These are phyloP conservation scores for Antheraea pernyi DNA, from an alignment of 1,140 invertebrate genomes.

Conservation along the genomic window DNA sequence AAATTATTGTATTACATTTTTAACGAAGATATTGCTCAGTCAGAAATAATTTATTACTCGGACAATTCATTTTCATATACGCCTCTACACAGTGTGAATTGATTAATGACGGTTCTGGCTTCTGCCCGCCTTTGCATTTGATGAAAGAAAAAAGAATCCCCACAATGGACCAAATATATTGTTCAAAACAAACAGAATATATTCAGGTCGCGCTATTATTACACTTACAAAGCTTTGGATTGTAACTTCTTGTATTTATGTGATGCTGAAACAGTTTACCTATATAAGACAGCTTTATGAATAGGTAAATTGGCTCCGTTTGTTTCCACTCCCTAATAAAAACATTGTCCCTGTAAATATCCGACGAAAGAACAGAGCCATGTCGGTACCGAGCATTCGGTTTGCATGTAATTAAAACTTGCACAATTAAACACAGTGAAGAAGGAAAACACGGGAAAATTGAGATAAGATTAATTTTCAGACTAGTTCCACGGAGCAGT, in stretches of 20 bases:
- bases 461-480: constrained; percentile 67
- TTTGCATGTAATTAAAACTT: constrained; percentile 64
- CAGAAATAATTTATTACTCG: constrained; percentile 26
- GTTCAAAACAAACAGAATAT: constrained; percentile 3
- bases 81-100: constrained; percentile 37
- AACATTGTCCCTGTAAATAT: constrained; percentile 33
- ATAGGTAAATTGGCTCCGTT: not conserved
- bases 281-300: not conserved
- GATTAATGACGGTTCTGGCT: constrained; percentile 38
- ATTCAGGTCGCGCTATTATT: not conserved
- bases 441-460: constrained; percentile 56
- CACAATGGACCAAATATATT: constrained; percentile 5
- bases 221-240: not conserved
- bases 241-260: not conserved
- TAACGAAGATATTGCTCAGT: constrained; percentile 25
- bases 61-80: constrained; percentile 44
- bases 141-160: constrained; percentile 26
- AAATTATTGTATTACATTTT: too few species aligned
- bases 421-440: constrained; percentile 54
- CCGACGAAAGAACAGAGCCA: constrained; percentile 29
- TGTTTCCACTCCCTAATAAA: constrained; percentile 19
- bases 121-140: constrained; percentile 29
- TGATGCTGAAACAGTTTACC: not conserved
- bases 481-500: constrained; percentile 45
- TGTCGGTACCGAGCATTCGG: constrained; percentile 35